phyloP scores from a whole-genome alignment of 2,797 vertebrate genomes.

The Mico argentatus region DNA sequence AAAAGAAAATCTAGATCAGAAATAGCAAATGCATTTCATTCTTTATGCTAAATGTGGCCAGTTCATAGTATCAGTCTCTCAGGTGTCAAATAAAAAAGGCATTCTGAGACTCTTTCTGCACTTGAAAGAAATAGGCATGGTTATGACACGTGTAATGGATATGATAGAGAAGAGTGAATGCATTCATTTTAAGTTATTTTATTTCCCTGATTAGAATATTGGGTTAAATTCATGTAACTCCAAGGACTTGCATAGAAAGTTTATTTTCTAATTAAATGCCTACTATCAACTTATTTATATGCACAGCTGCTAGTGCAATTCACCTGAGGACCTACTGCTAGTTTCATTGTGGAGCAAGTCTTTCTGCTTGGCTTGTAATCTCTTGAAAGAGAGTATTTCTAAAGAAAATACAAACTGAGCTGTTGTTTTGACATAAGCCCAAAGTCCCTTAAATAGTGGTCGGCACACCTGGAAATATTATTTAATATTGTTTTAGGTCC shows the following conservation, averaged over 20 bases:
- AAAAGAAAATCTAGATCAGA: background rate
- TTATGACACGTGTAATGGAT: background rate
- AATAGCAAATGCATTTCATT: background rate
- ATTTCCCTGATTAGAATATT: background rate
- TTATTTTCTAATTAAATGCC: conserved; percentile 42
- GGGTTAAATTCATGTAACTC: background rate
- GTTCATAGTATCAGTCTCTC: background rate
- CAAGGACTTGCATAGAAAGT: background rate
- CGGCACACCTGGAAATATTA: background rate
- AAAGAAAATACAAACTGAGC: conserved; percentile 75
- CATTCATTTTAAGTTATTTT: background rate
- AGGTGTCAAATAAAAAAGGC: background rate
- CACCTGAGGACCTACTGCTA: conserved; percentile 23
- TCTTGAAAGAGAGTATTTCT: conserved; percentile 70
- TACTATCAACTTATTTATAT: conserved; percentile 20
- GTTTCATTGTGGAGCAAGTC: conserved; percentile 67
- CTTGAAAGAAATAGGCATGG: background rate
- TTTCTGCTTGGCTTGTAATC: conserved; percentile 69
- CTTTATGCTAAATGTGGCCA: background rate
- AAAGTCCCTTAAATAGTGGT: background rate
- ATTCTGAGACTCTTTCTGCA: background rate
- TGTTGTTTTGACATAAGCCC: conserved; percentile 45
- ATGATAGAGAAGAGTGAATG: background rate
- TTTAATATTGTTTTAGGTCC: background rate
- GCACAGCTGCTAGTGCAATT: background rate